Evolutionary conservation across 2,113 vertebrate genomes (phyloP), one percentile per base, ranked within the genome.

Genomic region (Alligator sinensis): DNA sequence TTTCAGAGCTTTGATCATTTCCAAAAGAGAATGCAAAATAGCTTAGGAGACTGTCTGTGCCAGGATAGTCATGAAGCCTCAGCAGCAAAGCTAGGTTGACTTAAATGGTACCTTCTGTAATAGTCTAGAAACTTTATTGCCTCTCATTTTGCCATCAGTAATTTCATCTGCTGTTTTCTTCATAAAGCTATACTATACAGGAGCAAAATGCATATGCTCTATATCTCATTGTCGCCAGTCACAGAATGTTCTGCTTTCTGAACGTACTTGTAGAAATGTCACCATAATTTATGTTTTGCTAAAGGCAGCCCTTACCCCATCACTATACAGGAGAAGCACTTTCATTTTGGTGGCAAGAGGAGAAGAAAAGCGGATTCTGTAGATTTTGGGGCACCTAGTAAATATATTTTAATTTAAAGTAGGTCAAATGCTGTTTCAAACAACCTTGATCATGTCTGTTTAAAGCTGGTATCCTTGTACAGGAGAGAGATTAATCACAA

Each of bases 361-460:
- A 75, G 28, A 4, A 64, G 30, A 24, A 91, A 6, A 62, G 86
- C 87, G 75, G 92, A 59, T 60, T 94, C 30, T n/a, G 3, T 57
- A 5, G 89, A 57, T 11, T 89, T 57, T 64, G 1, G 60, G 64
- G 87, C 74, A 64, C 90, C 28, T 30, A 84, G 88, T 54, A 74
- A 22, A 63, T 82, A 30, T 72, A 11, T 70, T 92, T 89, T 75
- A 55, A 57, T 88, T 93, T 91, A 47, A 94, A 76, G 14, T 74
- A 76, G n/a, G 30, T 76, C 3, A 57, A 11, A 89, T 83, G 59
- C 17, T 38, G 21, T 60, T 27, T 88, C 55, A 89, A 4, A 77
- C 22, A 88, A 28, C 60, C 21, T n/a, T 89, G 88, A 84, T 7
- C 19, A 64, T 25, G 2, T 25, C 11, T 19, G 4, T 88, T 82